Percentiles rank a stretch among this genome's conserved stretches.
Conservation (phyloP, 2,888 invertebrate species). For the Aporophyla nigra region DNA sequence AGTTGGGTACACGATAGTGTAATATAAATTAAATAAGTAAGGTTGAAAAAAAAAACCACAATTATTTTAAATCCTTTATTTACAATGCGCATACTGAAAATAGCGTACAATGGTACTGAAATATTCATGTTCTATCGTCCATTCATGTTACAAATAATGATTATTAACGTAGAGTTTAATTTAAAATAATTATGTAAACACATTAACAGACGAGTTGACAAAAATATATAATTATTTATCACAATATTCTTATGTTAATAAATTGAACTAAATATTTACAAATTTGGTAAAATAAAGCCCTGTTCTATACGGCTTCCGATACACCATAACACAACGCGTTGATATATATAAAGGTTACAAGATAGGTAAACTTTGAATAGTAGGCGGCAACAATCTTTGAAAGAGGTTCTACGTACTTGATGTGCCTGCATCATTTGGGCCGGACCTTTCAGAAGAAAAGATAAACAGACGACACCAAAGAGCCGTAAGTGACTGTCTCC, state of each 20-base stretch:
- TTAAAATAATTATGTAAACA: conserved; percentile 73
- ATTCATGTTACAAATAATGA: conserved; percentile 63
- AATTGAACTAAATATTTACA: conserved; percentile 88
- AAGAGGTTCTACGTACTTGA: conserved; percentile 26
- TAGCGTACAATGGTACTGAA: conserved; percentile 76
- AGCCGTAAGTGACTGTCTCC: not conserved
- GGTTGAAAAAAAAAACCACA: conserved; percentile 32
- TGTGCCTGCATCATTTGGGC: conserved; percentile 45
- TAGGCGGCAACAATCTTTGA: conserved; percentile 21
- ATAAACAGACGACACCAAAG: conserved; percentile 41
- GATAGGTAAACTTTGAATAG: conserved; percentile 24
- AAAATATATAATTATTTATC: conserved; percentile 79
- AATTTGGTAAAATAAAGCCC: conserved; percentile 73
- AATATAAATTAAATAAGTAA: not conserved
- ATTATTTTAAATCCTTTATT: conserved; percentile 71
- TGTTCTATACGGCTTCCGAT: conserved; percentile 22
- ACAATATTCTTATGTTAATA: conserved; percentile 85
- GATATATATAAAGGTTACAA: conserved; percentile 44
- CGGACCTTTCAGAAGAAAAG: conserved; percentile 3
- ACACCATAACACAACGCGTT: conserved; percentile 30
- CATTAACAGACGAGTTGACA: conserved; percentile 73
- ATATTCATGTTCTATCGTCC: conserved; percentile 66
- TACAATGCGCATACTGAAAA: conserved; percentile 76
- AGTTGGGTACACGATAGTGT: too few species aligned
- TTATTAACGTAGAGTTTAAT: conserved; percentile 62